phyloP scores from a whole-genome alignment of 2,113 vertebrate species.

The Chamaetylas fuelleborni region DNA sequence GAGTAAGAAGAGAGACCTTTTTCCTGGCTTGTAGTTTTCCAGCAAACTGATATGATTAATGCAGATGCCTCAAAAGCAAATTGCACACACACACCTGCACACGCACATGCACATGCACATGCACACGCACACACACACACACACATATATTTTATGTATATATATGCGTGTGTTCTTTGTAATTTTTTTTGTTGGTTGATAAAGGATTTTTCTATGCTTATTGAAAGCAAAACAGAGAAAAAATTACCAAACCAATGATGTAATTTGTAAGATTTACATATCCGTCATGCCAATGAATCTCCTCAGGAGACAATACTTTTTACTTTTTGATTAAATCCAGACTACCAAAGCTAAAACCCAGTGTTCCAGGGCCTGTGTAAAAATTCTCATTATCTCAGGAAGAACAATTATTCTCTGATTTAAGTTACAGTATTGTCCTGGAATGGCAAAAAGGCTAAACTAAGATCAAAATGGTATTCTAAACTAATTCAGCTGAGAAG shows the following conservation, averaged over 20 bases:
- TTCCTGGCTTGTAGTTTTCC: not conserved
- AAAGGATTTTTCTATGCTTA: not conserved
- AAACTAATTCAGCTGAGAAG: not conserved
- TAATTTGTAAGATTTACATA: not conserved
- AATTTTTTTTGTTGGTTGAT: not conserved
- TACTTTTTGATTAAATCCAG: conserved; percentile 1
- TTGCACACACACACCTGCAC: no score
- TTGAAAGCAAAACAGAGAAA: not conserved
- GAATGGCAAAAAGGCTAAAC: conserved; percentile 18
- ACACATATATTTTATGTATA: not conserved
- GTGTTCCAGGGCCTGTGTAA: not conserved
- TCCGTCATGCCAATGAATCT: not conserved
- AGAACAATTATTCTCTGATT: conserved; percentile 15
- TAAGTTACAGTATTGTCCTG: not conserved
- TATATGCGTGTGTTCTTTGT: not conserved
- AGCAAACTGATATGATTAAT: not conserved
- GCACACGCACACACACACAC: no score
- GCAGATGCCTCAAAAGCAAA: not conserved
- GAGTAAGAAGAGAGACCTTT: not conserved
- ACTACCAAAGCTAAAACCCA: not conserved
- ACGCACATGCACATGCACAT: not conserved
- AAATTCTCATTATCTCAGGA: conserved; percentile 39
- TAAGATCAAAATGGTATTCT: not conserved
- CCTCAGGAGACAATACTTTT: not conserved
- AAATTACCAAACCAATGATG: not conserved